These are phyloP conservation scores for Apoda limacodes DNA, from an alignment of 2,888 invertebrate genomes.

Conservation along the genomic window DNA sequence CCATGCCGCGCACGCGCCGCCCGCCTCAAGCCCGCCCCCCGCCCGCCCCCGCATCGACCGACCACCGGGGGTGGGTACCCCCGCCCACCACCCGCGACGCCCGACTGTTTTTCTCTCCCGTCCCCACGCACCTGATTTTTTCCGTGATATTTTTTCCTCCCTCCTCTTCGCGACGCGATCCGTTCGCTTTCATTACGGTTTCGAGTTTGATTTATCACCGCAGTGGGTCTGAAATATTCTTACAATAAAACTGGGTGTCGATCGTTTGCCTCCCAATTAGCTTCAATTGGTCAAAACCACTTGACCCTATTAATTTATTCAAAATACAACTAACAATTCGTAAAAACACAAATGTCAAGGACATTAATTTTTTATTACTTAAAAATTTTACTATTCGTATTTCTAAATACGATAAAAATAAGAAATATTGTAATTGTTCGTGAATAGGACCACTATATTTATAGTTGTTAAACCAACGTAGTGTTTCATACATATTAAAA, in stretches of 20 bases:
- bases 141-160: slow-evolving; percentile 70
- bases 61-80: slow-evolving; percentile 42
- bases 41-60: slow-evolving; percentile 43
- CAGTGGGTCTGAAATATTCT: slow-evolving; percentile 65
- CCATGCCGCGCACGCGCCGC: slow-evolving; percentile 36
- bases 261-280: slow-evolving; percentile 64
- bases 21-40: slow-evolving; percentile 51
- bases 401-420: no score
- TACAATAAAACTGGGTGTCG: slow-evolving; percentile 58
- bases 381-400: no score
- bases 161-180: slow-evolving; percentile 68
- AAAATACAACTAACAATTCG: no score
- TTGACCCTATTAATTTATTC: slow-evolving; percentile 5
- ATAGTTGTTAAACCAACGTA: no score
- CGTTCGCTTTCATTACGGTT: slow-evolving; percentile 71
- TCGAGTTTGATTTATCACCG: slow-evolving; percentile 71
- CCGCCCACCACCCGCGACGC: slow-evolving; percentile 29
- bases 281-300: slow-evolving; percentile 53
- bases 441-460: no score
- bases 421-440: no score
- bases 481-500: no score
- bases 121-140: slow-evolving; percentile 70
- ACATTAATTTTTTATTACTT: no score
- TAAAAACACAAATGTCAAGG: no score
- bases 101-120: slow-evolving; percentile 60